phyloP scores from a whole-genome alignment of 30 jellyfish, hydroid and myxozoan species.

The Aurelia sp. region DNA sequence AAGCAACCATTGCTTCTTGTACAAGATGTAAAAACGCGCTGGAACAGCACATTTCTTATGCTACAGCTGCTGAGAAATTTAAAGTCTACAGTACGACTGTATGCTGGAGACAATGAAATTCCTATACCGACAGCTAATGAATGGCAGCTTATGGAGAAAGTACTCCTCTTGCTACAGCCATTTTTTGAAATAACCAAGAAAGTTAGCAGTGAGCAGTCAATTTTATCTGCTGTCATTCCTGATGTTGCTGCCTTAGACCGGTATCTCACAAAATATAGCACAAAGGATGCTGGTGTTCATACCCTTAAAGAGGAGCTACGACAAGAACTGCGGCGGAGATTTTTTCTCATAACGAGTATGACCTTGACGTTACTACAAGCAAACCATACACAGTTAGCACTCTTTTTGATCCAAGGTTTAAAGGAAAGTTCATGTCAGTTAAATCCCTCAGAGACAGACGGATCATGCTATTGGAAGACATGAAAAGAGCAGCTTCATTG shows the following conservation, averaged over 20 bases:
- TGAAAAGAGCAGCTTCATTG: no score
- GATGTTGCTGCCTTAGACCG: conserved; percentile 23
- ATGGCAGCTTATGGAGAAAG: conserved; percentile 46
- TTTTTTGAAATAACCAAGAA: conserved; percentile 32
- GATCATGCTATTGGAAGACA: no score
- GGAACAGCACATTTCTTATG: no score
- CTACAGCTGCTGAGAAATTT: background rate
- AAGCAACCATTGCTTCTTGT: no score
- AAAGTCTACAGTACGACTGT: conserved; percentile 13
- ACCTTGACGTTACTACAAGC: no score
- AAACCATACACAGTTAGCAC: no score
- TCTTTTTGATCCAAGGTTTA: no score
- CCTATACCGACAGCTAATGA: conserved; percentile 20
- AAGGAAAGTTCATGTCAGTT: no score
- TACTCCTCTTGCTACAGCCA: conserved; percentile 19
- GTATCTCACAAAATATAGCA: background rate
- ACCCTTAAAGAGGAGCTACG: background rate
- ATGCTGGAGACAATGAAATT: background rate
- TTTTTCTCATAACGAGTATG: no score
- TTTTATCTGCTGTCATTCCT: conserved; percentile 19
- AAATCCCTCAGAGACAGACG: no score
- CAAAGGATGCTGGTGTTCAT: background rate
- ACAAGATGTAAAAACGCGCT: no score
- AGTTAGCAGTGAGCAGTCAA: conserved; percentile 15
- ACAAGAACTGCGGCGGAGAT: no score